These are phyloP conservation scores for Microtus pennsylvanicus DNA, from an alignment of 2,113 vertebrate genomes.

Conservation along the genomic window DNA sequence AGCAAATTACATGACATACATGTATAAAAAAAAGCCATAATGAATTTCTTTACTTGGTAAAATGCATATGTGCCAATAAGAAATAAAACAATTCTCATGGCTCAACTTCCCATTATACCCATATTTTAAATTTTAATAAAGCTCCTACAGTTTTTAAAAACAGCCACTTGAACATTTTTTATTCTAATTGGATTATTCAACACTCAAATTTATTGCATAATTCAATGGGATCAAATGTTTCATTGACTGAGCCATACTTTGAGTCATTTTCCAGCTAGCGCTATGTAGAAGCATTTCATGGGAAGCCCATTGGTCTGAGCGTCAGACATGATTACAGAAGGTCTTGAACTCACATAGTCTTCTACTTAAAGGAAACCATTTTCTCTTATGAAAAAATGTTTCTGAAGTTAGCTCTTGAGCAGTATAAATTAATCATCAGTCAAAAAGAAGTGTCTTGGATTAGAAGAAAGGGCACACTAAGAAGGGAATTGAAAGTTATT, in stretches of 20 bases:
- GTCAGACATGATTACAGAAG: background rate
- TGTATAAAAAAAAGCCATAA: background rate
- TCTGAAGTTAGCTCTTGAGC: background rate
- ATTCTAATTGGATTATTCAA: background rate
- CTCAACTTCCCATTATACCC: background rate
- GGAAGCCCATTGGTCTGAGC: background rate
- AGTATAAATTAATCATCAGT: background rate
- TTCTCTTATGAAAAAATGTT: background rate
- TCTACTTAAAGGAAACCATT: background rate
- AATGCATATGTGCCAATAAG: background rate
- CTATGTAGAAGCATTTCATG: background rate
- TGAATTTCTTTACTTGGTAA: background rate
- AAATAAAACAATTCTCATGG: background rate
- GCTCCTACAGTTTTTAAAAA: background rate
- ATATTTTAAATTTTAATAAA: constrained; percentile 1
- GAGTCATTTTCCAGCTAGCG: fast-evolving
- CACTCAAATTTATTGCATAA: too few relatives aligned
- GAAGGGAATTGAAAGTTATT: background rate
- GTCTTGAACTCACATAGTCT: background rate
- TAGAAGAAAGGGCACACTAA: background rate
- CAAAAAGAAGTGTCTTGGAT: background rate
- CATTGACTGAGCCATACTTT: background rate
- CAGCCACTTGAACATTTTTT: background rate
- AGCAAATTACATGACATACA: background rate
- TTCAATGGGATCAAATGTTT: background rate